Conservation (phyloP, 2,797 vertebrate genomes). For the Oreortyx pictus region DNA sequence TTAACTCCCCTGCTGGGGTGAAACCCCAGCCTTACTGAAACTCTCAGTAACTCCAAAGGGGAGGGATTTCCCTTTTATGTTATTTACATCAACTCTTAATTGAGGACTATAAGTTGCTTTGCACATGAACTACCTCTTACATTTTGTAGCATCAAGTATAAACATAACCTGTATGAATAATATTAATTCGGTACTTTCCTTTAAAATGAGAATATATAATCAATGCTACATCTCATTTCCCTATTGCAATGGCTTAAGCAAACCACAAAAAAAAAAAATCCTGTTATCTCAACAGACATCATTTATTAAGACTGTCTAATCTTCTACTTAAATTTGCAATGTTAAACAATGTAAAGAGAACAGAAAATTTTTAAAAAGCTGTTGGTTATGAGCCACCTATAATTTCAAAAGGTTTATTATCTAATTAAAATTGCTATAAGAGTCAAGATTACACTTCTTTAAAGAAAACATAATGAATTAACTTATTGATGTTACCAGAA, state of each 20-base stretch:
- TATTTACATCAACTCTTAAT: background rate
- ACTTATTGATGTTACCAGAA: background rate
- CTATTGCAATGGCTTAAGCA: background rate
- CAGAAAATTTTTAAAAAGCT: background rate
- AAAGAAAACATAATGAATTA: background rate
- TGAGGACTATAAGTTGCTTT: background rate
- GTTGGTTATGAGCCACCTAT: background rate
- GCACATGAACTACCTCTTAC: background rate
- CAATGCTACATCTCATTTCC: background rate
- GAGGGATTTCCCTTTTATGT: background rate
- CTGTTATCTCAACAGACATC: background rate
- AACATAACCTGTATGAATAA: background rate
- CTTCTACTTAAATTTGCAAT: background rate
- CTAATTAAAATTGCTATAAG: background rate
- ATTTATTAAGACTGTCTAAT: background rate
- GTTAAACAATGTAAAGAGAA: background rate
- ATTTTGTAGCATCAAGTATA: background rate
- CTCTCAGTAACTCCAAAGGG: background rate
- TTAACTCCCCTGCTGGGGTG: background rate
- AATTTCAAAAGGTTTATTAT: background rate
- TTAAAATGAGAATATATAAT: background rate
- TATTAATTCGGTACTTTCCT: background rate
- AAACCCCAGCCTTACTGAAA: background rate
- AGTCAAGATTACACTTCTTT: conserved; percentile 17
- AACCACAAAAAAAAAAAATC: background rate